Conservation (phyloP, 2,797 vertebrate genomes). For the Tolypeutes matacus region DNA sequence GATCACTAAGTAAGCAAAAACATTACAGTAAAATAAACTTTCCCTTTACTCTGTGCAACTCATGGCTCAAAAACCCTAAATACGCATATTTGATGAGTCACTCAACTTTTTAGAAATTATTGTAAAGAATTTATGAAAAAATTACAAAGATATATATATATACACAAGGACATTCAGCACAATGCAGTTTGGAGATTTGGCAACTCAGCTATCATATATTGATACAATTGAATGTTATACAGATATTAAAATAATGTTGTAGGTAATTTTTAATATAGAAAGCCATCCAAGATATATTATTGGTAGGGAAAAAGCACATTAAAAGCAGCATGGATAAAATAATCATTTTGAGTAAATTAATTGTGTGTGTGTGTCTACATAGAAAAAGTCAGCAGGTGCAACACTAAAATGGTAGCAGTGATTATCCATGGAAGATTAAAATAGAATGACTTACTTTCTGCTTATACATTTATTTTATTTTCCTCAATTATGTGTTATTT, state of each 20-base stretch:
- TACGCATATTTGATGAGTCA: constrained; percentile 32
- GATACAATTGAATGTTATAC: not conserved
- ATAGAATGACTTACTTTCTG: not conserved
- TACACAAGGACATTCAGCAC: constrained; percentile 5
- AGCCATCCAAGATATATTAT: not conserved
- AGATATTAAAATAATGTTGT: constrained; percentile 17
- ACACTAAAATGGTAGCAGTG: not conserved
- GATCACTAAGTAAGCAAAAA: constrained; percentile 34
- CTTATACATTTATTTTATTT: not conserved
- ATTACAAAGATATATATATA: constrained; percentile 32
- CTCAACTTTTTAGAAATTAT: constrained; percentile 23
- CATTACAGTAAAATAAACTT: constrained; percentile 20
- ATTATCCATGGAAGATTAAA: constrained; percentile 8
- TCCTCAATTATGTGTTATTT: not conserved
- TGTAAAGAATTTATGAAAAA: constrained; percentile 49
- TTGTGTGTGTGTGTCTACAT: not conserved
- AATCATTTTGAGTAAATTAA: constrained; percentile 42
- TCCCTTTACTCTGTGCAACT: not conserved
- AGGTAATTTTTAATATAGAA: constrained; percentile 42
- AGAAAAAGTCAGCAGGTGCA: constrained; percentile 7
- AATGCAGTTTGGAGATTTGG: not conserved
- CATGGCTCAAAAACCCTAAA: not conserved
- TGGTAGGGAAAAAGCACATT: constrained; percentile 19
- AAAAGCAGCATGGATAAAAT: constrained; percentile 26
- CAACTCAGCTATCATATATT: constrained; percentile 17